phyloP scores from a whole-genome alignment of 1,140 invertebrate species.

The Sycophila sp. region DNA sequence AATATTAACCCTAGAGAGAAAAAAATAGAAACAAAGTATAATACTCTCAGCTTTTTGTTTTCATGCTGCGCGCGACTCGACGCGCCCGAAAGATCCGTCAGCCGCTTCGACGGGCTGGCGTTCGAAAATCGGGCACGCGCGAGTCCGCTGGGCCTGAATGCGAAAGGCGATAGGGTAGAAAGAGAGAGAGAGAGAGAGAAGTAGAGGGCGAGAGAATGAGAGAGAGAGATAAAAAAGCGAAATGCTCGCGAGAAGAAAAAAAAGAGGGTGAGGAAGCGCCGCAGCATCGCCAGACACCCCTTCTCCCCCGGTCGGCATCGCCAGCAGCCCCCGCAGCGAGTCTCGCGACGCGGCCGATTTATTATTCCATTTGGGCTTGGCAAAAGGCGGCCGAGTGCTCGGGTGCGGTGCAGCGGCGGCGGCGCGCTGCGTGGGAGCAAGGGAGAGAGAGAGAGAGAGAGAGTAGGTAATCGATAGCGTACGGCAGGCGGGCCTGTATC shows the following conservation, averaged over 20 bases:
- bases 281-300: too few relatives aligned
- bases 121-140: too few relatives aligned
- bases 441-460: background rate
- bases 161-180: slow-evolving; percentile 40
- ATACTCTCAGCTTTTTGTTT: too few relatives aligned
- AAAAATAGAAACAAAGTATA: too few relatives aligned
- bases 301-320: too few relatives aligned
- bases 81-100: too few relatives aligned
- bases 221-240: background rate
- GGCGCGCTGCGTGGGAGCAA: background rate
- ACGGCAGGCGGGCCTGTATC: slow-evolving; percentile 75
- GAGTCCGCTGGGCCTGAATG: too few relatives aligned
- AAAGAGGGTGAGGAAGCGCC: background rate
- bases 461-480: slow-evolving; percentile 28
- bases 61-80: too few relatives aligned
- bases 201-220: background rate
- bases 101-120: too few relatives aligned
- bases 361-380: slow-evolving; percentile 36
- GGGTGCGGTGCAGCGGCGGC: background rate
- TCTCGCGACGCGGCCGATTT: slow-evolving; percentile 19
- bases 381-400: slow-evolving; percentile 31
- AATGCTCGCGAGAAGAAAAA: background rate
- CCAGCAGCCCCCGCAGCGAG: background rate
- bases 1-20: too few relatives aligned
- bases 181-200: background rate